These are phyloP conservation scores for Diplodus sargus DNA, from an alignment of 2,797 vertebrate genomes.

Conservation along the genomic window DNA sequence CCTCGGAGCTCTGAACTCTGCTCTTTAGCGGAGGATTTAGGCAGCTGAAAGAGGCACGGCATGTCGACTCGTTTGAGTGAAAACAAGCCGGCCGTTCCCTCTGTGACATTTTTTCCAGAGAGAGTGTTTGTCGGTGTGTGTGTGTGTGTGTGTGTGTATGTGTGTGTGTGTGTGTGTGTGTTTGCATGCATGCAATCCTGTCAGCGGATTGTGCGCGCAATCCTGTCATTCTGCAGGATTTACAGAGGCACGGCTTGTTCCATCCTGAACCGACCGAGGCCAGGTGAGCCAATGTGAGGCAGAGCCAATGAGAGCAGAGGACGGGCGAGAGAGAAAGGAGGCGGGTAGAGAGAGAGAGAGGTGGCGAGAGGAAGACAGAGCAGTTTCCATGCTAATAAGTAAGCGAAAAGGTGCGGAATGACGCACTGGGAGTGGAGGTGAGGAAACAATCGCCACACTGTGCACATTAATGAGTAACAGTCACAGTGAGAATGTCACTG, in stretches of 20 bases:
- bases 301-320: conserved; percentile 18
- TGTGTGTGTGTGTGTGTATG: conserved; percentile 10
- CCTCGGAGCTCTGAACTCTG: conserved; percentile 63
- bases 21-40: conserved; percentile 63
- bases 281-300: conserved; percentile 52
- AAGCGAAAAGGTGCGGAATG: conserved; percentile 53
- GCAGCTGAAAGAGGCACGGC: conserved; percentile 49
- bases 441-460: conserved; percentile 43
- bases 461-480: conserved; percentile 50
- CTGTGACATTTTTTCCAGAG: conserved; percentile 22
- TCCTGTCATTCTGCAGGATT: conserved; percentile 72
- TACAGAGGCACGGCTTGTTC: conserved; percentile 65
- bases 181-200: conserved; percentile 47
- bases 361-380: conserved; percentile 7
- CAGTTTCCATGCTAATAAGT: conserved; percentile 47
- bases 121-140: conserved; percentile 4
- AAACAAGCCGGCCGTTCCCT: conserved; percentile 54
- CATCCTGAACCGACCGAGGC: conserved; percentile 56
- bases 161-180: conserved; percentile 13
- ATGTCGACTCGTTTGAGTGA: conserved; percentile 48
- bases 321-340: not conserved
- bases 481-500: conserved; percentile 8
- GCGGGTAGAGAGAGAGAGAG: not conserved
- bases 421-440: conserved; percentile 23
- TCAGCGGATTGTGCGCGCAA: conserved; percentile 48